Base-by-base conservation (phyloP, 2,888 invertebrate genomes). In the Xanthorhoe spadicearia region DNA sequence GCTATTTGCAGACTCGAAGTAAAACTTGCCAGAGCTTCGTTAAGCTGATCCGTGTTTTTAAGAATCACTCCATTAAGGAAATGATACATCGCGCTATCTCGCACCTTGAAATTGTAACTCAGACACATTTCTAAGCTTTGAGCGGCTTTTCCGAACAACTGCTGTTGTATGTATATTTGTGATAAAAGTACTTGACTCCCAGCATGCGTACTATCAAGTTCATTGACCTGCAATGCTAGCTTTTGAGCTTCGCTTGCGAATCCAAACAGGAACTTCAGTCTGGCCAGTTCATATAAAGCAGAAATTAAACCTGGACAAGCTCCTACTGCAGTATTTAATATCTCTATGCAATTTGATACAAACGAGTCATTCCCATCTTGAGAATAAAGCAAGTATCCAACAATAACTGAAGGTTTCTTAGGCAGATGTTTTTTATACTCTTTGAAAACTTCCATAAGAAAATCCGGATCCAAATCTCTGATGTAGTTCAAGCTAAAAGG, bases 41-140 rank as follows among this genome's bases (percentile, higher is more conserved):
- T 94, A 4, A 95, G 88, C 76, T 97, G 95, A 17, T 95, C 95
- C 61, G 95, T 94, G 75, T 95, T 94, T 82, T 97, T 98, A 72
- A 97, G 95, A 56, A 99, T 96, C 28, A 97, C 94, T 0, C 98
- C 98, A 73, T 95, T 95, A 0, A 98, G 94, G 69, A 98, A 94
- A 88, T 98, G 97, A 83, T 98, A 99, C 83, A 98, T 93, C 0
- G 98, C 97, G 86, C 97, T 96, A 68, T 99, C 98, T 72, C 98
- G 93, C 0, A 99, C 96, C 88, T 97, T 96, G 83, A 99, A 99
- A 86, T 99, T 97, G 81, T 97, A 97, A 80, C 98, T 98, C 13
- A 99, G 91, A 64, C 97, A 98, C 72, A 97, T 95, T 89, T 99
- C 99, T 53, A 99, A 90, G 62, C 96, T 96, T 83, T 98, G 97